These are phyloP conservation scores for Callospermophilus lateralis DNA, from an alignment of 2,113 vertebrate genomes.

Conservation along the genomic window DNA sequence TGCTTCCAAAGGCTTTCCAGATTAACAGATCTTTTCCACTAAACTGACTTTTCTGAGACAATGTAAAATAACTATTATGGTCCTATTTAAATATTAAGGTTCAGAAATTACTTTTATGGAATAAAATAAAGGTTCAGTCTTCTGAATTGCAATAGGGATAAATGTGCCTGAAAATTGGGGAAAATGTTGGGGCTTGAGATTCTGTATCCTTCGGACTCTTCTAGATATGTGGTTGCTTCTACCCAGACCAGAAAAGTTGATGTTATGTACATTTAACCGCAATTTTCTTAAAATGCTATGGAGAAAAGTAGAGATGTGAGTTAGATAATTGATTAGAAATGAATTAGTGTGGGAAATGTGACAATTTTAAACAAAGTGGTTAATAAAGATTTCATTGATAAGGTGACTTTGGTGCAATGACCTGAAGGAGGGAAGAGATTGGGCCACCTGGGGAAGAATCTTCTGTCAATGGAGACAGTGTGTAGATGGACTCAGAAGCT, in stretches of 20 bases:
- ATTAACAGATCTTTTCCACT: constrained; percentile 30
- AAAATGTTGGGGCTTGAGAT: background rate
- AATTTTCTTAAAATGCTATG: background rate
- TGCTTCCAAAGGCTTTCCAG: constrained; percentile 8
- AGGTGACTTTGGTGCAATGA: background rate
- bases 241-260: background rate
- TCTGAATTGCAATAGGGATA: background rate
- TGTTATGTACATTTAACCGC: background rate
- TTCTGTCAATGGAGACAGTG: background rate
- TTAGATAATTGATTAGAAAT: background rate
- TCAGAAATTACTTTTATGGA: background rate
- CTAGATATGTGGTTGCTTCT: no score
- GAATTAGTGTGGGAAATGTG: background rate
- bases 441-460: background rate
- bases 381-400: background rate
- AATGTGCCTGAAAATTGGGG: background rate
- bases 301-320: constrained; percentile 16
- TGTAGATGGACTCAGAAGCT: background rate
- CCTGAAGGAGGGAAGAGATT: background rate
- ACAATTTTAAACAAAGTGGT: background rate
- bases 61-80: background rate
- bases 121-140: constrained; percentile 21
- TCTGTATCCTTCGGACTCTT: background rate
- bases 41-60: constrained; percentile 33
- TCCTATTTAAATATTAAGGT: background rate